Conservation (phyloP, 2,797 vertebrate genomes). For the Sylvilagus floridanus region DNA sequence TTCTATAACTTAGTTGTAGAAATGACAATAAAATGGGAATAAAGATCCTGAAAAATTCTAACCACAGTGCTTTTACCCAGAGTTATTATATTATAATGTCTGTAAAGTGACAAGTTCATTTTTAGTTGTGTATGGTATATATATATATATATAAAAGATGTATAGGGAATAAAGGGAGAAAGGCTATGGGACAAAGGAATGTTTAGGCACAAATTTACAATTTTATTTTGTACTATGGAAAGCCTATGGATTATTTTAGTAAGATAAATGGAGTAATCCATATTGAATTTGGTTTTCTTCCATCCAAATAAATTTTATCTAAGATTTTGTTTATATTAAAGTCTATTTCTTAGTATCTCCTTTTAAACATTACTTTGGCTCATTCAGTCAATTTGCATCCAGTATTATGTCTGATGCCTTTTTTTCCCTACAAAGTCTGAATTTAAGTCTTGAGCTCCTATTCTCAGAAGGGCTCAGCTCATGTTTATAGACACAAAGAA, state of each 20-base stretch:
- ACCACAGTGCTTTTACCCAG: background rate
- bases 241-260: background rate
- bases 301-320: background rate
- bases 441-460: background rate
- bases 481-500: background rate
- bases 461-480: background rate
- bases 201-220: background rate
- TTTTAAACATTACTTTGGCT: constrained; percentile 47
- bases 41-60: background rate
- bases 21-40: background rate
- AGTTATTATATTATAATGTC: background rate
- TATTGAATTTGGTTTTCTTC: background rate
- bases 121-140: background rate
- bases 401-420: background rate
- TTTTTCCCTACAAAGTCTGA: constrained; percentile 5
- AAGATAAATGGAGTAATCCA: background rate
- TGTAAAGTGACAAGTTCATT: background rate
- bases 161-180: background rate
- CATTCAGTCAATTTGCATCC: constrained; percentile 20
- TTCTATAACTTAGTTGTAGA: background rate
- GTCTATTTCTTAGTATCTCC: background rate
- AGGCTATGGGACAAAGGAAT: background rate
- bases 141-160: background rate
- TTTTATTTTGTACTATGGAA: background rate
- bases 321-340: constrained; percentile 10